phyloP scores from a whole-genome alignment of 2,888 invertebrate species.

The Limnephilus lunatus region DNA sequence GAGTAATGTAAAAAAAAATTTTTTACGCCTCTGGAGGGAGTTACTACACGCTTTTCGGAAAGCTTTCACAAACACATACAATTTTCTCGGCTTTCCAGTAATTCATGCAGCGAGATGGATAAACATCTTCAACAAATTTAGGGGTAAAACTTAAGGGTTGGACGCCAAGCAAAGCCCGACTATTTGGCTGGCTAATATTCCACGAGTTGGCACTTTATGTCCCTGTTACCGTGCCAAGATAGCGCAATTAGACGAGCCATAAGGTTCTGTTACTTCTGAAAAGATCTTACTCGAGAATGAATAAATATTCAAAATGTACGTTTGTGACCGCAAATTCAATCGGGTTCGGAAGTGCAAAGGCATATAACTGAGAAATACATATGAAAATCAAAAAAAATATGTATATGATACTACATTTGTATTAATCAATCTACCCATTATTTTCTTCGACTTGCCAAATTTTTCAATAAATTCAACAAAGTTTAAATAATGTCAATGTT shows the following conservation, averaged over 20 bases:
- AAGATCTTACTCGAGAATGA: conserved; percentile 60
- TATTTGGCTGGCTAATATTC: conserved; percentile 59
- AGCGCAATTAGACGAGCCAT: conserved; percentile 59
- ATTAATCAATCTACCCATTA: neutral
- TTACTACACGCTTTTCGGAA: too few species aligned
- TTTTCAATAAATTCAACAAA: too few species aligned
- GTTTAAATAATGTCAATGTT: too few species aligned
- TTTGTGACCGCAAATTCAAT: neutral
- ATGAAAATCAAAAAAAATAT: neutral
- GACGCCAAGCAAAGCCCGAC: conserved; percentile 58
- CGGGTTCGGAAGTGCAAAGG: neutral
- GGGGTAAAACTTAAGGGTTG: neutral
- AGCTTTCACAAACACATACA: too few species aligned
- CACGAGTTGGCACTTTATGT: conserved; percentile 39
- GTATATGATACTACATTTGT: neutral
- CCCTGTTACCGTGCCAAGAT: conserved; percentile 60
- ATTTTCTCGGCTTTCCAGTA: neutral
- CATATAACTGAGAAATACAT: neutral
- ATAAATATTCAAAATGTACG: conserved; percentile 60
- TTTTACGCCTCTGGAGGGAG: too few species aligned
- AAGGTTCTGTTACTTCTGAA: conserved; percentile 34
- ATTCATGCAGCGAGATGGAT: neutral
- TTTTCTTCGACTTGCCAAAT: neutral
- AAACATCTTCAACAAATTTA: neutral
- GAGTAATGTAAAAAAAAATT: too few species aligned